phyloP scores from a whole-genome alignment of 2,113 vertebrate species.

The Ploceus nigricollis region DNA sequence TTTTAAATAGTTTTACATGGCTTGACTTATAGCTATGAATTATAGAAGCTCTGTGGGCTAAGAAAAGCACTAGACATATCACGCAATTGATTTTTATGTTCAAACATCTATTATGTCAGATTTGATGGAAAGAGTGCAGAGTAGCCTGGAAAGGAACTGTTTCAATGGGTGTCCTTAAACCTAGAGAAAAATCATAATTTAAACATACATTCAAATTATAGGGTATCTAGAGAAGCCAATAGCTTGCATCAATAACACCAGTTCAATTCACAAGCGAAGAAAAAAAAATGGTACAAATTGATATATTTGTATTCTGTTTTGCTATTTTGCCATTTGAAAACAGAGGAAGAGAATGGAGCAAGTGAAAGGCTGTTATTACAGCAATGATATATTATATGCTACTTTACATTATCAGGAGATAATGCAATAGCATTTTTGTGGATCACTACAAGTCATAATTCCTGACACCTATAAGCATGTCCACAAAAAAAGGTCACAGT shows the following conservation, averaged over 20 bases:
- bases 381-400: not conserved
- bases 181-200: not conserved
- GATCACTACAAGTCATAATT: not conserved
- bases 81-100: conserved; percentile 47
- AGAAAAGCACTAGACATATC: not conserved
- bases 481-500: conserved; percentile 7
- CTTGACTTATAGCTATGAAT: conserved; percentile 7
- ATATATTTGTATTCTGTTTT: conserved; percentile 9
- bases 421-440: conserved; percentile 7
- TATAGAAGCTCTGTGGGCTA: not conserved
- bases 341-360: not conserved
- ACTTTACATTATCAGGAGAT: not conserved
- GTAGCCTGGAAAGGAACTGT: not conserved
- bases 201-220: not conserved
- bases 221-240: not conserved
- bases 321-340: not conserved
- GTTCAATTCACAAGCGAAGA: not conserved
- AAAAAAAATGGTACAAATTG: not conserved
- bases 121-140: conserved; percentile 45
- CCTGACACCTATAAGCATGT: not conserved
- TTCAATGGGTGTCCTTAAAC: not conserved
- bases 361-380: conserved; percentile 22
- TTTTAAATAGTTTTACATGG: conserved; percentile 30
- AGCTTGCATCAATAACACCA: not conserved
- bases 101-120: conserved; percentile 21